A percentile compares a stretch with the other conserved stretches of the same genome.
Evolutionary conservation across 2,888 invertebrate species (phyloP).

Genomic region (Stenolophus ochropezus): DNA sequence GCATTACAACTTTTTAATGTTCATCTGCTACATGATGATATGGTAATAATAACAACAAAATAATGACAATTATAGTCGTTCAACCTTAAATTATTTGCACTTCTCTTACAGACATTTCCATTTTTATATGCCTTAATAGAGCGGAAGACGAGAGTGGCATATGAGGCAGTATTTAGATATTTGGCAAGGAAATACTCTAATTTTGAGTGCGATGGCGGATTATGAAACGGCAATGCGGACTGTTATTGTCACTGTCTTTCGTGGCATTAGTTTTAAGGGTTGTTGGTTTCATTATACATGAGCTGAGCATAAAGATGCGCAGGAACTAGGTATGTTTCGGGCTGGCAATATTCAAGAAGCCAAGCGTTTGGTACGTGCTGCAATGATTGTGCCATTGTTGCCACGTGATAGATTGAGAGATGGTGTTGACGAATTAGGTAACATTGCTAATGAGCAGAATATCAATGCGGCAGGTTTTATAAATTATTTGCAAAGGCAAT

Average conservation of each 20-base stretch:
- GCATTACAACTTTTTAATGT: constrained; percentile 7
- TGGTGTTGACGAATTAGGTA: neutral
- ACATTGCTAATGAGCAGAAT: neutral
- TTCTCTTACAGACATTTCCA: neutral
- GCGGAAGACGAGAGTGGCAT: neutral
- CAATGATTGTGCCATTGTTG: constrained; percentile 21
- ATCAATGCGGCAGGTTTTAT: neutral
- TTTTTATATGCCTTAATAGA: neutral
- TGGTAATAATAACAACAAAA: neutral
- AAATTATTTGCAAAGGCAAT: constrained; percentile 20
- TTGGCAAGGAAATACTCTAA: neutral
- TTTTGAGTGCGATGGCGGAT: neutral
- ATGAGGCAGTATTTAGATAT: neutral
- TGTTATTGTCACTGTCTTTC: neutral
- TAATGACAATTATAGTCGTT: neutral
- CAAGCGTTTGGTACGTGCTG: neutral
- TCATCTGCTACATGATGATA: neutral
- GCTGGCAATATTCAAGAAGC: neutral
- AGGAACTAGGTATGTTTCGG: neutral
- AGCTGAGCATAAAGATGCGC: neutral
- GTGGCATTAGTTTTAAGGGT: neutral
- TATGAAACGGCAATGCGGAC: constrained; percentile 17
- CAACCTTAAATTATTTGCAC: neutral
- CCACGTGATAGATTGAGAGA: neutral
- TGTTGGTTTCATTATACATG: constrained; percentile 28